Evolutionary conservation across 2,888 invertebrate species (phyloP), one percentile per base, ranked within the genome.

Genomic region (Lobophora halterata): DNA sequence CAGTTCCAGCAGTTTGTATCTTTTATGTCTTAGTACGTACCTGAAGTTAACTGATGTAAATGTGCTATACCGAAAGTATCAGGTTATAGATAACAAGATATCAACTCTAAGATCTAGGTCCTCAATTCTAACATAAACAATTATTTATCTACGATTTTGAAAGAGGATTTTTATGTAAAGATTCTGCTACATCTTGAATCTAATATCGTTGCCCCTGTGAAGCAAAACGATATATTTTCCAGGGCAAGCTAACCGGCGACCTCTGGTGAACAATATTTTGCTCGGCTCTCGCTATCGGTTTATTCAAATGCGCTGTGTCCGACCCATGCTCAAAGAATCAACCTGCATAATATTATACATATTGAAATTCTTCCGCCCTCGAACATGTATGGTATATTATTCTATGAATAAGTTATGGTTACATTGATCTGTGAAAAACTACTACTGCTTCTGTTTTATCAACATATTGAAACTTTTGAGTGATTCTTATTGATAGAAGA

Each of bases 281-380:
- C 71, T 73, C 73, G 66, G 69, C 71, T 73, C 56, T 43, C 28
- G 42, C 71, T 67, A 83, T 85, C 81, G 79, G 81, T 85, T 83
- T 86, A 86, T 86, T 85, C 83, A 86, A 83, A 86, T 86, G 75
- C 71, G 75, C 61, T 66, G 55, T 79, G 80, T 79, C 78, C 74
- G 78, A 80, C 78, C 83, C 82, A 68, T 57, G 73, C 82, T 80
- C 82, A 78, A 81, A 82, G 83, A 82, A 83, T 82, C 81, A 83
- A 81, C 81, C 82, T 79, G 83, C 79, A 85, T 86, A 79, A 79
- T 76, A 79, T 82, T 81, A 83, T 79, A 83, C 77, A 82, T 85
- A 85, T 85, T 83, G 81, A 83, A 83, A 85, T 81, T 82, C 79
- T 78, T 80, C 72, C 71, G 66, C 71, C 69, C 69, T 71, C 65